Evolutionary conservation across 2,113 vertebrate genomes (phyloP).

Genomic region (Pteropus alecto): DNA sequence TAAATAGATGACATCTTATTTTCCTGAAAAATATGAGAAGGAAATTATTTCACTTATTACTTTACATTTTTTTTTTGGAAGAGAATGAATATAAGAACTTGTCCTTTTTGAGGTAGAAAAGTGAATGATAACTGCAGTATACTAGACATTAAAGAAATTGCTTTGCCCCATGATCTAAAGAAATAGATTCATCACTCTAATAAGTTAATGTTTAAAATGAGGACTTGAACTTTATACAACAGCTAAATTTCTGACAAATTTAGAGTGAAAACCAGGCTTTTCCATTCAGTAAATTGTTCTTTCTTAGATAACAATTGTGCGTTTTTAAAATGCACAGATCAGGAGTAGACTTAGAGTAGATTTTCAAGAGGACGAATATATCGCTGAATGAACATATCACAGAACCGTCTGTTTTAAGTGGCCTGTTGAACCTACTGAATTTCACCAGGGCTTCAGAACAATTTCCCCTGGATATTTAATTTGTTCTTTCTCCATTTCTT

Average conservation of each 20-base stretch:
- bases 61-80: not conserved
- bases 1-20: not conserved
- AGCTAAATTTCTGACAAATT: not conserved
- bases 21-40: not conserved
- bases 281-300: not conserved
- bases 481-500: not conserved
- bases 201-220: not conserved
- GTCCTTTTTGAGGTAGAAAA: not conserved
- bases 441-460: not conserved
- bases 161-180: not conserved
- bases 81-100: not conserved
- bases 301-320: not conserved
- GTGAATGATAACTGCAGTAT: not conserved
- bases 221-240: not conserved
- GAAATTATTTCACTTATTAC: not conserved
- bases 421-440: not conserved
- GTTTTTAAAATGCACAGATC: not conserved
- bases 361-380: not conserved
- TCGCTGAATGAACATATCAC: not conserved
- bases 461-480: not conserved
- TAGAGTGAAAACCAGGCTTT: not conserved
- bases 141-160: not conserved
- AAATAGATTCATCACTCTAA: not conserved
- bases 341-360: not conserved
- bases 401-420: not conserved